Percentiles rank a stretch among this genome's conserved stretches.
Evolutionary conservation across 2,888 invertebrate species (phyloP).

Genomic region (Pammene fasciana): DNA sequence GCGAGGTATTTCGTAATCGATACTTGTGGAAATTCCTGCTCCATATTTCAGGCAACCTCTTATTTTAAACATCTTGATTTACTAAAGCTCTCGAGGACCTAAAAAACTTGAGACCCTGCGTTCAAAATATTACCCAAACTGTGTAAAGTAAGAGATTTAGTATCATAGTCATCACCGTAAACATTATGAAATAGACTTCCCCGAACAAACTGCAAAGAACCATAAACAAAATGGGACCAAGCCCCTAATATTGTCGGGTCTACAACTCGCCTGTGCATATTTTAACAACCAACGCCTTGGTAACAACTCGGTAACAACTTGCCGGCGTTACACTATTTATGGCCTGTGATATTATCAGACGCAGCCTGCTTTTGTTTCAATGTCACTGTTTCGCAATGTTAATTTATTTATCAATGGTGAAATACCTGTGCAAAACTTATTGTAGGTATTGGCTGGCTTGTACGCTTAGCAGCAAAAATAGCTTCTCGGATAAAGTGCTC

Average conservation of each 20-base stretch:
- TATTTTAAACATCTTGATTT: too few relatives aligned
- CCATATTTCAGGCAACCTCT: too few relatives aligned
- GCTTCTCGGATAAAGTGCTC: too few relatives aligned
- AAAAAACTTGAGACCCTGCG: too few relatives aligned
- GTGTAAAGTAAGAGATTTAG: slow-evolving; percentile 29
- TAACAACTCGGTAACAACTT: slow-evolving; percentile 33
- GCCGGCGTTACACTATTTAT: slow-evolving; percentile 32
- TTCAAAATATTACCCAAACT: too few relatives aligned
- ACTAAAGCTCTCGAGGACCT: too few relatives aligned
- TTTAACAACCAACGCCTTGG: slow-evolving; percentile 38
- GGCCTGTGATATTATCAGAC: slow-evolving; percentile 25
- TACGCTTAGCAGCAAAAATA: background rate
- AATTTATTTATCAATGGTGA: background rate
- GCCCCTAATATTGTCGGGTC: slow-evolving; percentile 36
- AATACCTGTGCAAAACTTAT: background rate
- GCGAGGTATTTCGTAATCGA: too few relatives aligned
- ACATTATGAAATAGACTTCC: slow-evolving; percentile 38
- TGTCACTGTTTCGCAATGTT: slow-evolving; percentile 14
- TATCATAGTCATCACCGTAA: slow-evolving; percentile 33
- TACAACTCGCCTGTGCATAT: slow-evolving; percentile 36
- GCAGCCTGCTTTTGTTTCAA: slow-evolving; percentile 25
- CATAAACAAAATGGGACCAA: slow-evolving; percentile 38
- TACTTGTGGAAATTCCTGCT: too few relatives aligned
- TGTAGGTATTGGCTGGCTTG: background rate
- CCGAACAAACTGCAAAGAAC: slow-evolving; percentile 35